Percentiles rank a stretch among this genome's conserved stretches.
phyloP scores from a whole-genome alignment of 2,113 vertebrate genomes.

The Micromys minutus region DNA sequence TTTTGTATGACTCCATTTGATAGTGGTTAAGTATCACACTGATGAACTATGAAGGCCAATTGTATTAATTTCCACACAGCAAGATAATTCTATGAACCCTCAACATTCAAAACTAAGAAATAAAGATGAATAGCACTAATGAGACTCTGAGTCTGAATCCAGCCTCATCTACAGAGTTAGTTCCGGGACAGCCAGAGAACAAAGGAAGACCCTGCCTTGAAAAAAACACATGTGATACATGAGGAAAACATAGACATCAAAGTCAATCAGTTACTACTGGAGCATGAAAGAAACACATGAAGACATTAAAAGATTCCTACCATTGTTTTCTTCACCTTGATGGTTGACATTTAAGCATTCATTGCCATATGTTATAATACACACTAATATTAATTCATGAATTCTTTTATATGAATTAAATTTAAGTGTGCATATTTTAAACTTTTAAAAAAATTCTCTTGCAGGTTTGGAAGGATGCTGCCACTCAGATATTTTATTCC shows the following conservation, averaged over 20 bases:
- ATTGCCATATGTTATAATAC: constrained; percentile 7
- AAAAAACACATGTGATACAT: not conserved
- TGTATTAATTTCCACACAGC: not conserved
- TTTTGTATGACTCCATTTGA: not conserved
- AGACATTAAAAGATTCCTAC: not conserved
- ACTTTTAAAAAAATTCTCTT: constrained; percentile 31
- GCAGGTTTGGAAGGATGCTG: constrained; percentile 98
- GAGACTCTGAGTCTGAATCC: not conserved
- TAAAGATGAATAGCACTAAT: not conserved
- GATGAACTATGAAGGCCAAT: not conserved
- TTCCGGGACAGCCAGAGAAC: not conserved
- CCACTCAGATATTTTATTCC: constrained; percentile 97
- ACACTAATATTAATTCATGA: not conserved
- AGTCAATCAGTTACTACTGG: constrained; percentile 1
- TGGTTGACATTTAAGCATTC: not conserved
- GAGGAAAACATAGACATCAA: not conserved
- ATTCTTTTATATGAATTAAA: constrained; percentile 41
- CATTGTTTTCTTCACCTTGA: constrained; percentile 10
- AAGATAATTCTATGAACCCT: not conserved
- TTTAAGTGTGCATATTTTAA: not conserved
- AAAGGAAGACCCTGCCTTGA: not conserved
- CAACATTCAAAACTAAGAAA: constrained; percentile 17
- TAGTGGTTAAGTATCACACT: not conserved
- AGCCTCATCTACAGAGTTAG: not conserved
- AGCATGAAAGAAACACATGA: not conserved